Percentiles rank a stretch among this genome's conserved stretches.
These are phyloP conservation scores for Mythimna albipuncta DNA, from an alignment of 2,888 invertebrate genomes.

Conservation along the genomic window DNA sequence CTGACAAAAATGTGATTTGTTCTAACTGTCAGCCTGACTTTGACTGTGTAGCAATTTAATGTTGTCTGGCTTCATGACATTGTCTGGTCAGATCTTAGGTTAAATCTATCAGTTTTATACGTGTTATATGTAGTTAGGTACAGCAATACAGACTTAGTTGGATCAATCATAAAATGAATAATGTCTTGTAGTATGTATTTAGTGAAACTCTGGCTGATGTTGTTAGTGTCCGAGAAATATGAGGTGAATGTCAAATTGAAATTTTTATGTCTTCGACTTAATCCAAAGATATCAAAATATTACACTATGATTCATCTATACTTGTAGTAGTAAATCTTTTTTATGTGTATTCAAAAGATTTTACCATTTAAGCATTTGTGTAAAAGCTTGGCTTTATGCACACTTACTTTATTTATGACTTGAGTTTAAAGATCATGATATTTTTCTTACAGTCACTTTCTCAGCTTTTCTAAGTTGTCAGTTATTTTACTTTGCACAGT, in stretches of 20 bases:
- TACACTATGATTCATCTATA: background rate
- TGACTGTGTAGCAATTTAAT: slow-evolving; percentile 24
- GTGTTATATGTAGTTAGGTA: background rate
- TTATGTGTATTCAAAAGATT: slow-evolving; percentile 31
- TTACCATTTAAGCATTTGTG: slow-evolving; percentile 6
- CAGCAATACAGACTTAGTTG: background rate
- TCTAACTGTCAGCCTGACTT: slow-evolving; percentile 10
- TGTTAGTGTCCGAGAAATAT: slow-evolving; percentile 2
- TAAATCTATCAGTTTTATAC: slow-evolving; percentile 39
- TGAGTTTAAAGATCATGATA: slow-evolving; percentile 5
- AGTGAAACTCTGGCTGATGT: background rate
- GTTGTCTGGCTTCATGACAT: slow-evolving; percentile 30
- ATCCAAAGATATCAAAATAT: background rate
- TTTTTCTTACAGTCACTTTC: slow-evolving; percentile 1
- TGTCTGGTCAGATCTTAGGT: slow-evolving; percentile 33
- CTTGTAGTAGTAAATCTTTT: slow-evolving; percentile 21
- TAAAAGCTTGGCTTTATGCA: slow-evolving; percentile 13
- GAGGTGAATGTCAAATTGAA: slow-evolving; percentile 7
- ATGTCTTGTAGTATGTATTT: background rate
- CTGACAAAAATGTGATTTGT: slow-evolving; percentile 18
- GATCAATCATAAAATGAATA: background rate
- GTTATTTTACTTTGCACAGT: background rate
- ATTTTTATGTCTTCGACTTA: background rate
- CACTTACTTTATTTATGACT: slow-evolving; percentile 25
- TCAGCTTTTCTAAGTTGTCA: background rate